Conservation (phyloP, 2,797 vertebrate genomes). For the Fringilla coelebs region DNA sequence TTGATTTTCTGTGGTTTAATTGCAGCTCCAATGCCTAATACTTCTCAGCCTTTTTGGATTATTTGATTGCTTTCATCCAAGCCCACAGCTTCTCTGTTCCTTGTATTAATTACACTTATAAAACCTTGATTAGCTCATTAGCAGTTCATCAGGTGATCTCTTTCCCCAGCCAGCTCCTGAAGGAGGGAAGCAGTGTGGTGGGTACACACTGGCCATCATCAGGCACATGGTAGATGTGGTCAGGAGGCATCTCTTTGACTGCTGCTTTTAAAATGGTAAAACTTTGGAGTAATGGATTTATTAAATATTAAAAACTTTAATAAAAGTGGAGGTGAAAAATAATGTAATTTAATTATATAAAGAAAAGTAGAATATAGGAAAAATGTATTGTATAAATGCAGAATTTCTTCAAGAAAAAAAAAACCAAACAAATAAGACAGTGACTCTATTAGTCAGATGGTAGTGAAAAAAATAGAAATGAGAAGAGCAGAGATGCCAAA, state of each 20-base stretch:
- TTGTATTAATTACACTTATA: neutral
- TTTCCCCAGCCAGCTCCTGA: neutral
- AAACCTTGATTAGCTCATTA: neutral
- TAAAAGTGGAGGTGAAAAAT: neutral
- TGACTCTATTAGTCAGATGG: neutral
- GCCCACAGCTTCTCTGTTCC: neutral
- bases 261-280: neutral
- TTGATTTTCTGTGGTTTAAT: neutral
- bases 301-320: neutral
- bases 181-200: neutral
- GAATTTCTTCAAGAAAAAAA: neutral
- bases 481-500: neutral
- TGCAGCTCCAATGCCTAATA: neutral
- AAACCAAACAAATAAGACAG: neutral
- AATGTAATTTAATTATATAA: neutral
- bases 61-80: neutral
- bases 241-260: neutral
- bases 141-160: neutral
- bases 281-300: neutral
- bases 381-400: neutral
- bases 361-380: neutral
- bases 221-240: neutral
- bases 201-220: neutral
- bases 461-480: neutral
- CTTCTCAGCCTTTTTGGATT: neutral